Percentiles rank a stretch among this genome's conserved stretches.
Conservation (phyloP, 1,140 invertebrate species). For the Harlomillsia oculata region DNA sequence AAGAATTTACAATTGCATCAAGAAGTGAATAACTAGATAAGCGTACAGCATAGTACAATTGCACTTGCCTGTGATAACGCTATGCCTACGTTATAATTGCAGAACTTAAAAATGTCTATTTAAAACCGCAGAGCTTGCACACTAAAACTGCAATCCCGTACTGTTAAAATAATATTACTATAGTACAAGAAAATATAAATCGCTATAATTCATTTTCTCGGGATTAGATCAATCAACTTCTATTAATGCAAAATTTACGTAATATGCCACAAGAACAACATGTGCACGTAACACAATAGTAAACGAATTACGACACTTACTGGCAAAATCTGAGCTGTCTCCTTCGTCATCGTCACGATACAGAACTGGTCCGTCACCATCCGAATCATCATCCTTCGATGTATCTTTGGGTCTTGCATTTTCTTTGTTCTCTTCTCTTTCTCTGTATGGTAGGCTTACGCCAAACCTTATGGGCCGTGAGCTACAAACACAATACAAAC, state of each 20-base stretch:
- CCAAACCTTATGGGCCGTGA: slow-evolving; percentile 67
- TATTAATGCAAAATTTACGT: not conserved
- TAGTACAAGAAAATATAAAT: too few species aligned
- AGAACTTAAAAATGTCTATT: too few species aligned
- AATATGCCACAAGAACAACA: not conserved
- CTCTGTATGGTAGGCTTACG: slow-evolving; percentile 48
- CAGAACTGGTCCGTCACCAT: slow-evolving; percentile 57
- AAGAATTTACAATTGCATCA: too few species aligned
- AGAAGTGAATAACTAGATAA: too few species aligned
- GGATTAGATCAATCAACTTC: not conserved
- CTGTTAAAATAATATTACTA: too few species aligned
- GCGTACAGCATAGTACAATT: too few species aligned
- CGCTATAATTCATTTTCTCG: too few species aligned
- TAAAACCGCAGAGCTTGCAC: too few species aligned
- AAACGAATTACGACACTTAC: slow-evolving; percentile 8
- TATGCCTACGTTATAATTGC: too few species aligned
- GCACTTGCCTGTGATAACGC: too few species aligned
- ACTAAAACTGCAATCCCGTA: too few species aligned
- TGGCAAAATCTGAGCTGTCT: slow-evolving; percentile 42
- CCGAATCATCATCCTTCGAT: slow-evolving; percentile 41
- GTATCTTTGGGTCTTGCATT: slow-evolving; percentile 40
- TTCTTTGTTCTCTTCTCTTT: slow-evolving; percentile 66
- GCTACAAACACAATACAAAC: too few species aligned
- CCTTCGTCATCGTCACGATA: slow-evolving; percentile 61
- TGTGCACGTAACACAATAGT: not conserved